A percentile compares a stretch with the other conserved stretches of the same genome.
Conservation (phyloP, 2,113 vertebrate genomes). For the Dromas ardeola region DNA sequence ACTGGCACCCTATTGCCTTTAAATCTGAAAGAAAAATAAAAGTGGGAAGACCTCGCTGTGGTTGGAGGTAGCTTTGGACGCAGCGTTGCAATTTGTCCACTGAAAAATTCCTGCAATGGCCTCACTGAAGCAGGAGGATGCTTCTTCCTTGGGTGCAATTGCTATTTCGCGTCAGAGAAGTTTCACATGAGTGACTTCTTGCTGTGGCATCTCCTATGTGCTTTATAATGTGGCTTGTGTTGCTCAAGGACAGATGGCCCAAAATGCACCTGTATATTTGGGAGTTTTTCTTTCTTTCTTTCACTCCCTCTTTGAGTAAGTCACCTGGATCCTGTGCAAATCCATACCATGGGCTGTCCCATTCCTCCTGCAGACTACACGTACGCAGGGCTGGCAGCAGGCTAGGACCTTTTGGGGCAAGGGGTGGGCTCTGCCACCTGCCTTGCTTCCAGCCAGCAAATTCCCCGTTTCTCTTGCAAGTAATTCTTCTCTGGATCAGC, state of each 20-base stretch:
- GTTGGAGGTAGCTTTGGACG: not conserved
- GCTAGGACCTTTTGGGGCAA: not conserved
- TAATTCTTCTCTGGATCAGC: not conserved
- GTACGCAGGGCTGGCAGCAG: rapidly evolving
- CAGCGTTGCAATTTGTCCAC: not conserved
- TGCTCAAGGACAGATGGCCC: not conserved
- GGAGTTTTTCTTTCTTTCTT: not conserved
- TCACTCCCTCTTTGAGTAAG: not conserved
- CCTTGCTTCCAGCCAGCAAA: not conserved
- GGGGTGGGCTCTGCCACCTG: not conserved
- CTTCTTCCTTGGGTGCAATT: not conserved
- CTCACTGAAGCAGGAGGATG: not conserved
- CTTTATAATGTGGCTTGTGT: not conserved
- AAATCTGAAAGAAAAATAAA: not conserved
- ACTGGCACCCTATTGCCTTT: not conserved
- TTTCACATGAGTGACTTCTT: not conserved
- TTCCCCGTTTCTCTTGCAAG: not conserved
- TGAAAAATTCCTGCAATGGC: not conserved
- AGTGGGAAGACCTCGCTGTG: not conserved
- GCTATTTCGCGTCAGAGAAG: not conserved
- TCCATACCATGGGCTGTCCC: not conserved
- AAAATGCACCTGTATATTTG: not conserved
- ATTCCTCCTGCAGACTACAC: not conserved
- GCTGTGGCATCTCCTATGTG: rapidly evolving
- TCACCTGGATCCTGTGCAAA: not conserved